Evolutionary conservation across 2,113 vertebrate genomes (phyloP).

Genomic region (Pycnonotus jocosus): DNA sequence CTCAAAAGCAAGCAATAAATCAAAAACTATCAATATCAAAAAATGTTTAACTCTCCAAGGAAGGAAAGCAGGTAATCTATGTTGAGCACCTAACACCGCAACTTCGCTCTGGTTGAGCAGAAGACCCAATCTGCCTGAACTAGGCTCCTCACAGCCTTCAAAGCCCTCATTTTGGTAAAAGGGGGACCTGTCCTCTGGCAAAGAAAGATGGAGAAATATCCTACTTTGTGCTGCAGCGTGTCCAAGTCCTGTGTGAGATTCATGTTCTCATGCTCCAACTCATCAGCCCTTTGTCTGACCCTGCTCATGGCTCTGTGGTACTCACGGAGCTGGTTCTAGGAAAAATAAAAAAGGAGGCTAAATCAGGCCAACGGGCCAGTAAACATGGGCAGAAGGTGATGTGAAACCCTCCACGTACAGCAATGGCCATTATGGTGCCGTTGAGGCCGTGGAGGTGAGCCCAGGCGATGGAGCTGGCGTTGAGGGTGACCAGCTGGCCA

Average conservation of each 20-base stretch:
- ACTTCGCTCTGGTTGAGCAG: neutral
- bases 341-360: neutral
- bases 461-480: slow-evolving; percentile 84
- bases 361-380: neutral
- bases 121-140: neutral
- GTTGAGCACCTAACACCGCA: neutral
- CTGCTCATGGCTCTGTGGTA: slow-evolving; percentile 67
- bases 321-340: slow-evolving; percentile 72
- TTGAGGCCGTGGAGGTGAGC: slow-evolving; percentile 77
- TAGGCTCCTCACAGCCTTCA: neutral
- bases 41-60: neutral
- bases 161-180: neutral
- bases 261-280: slow-evolving; percentile 74
- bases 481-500: slow-evolving; percentile 75
- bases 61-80: neutral
- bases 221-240: slow-evolving; percentile 77
- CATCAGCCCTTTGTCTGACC: slow-evolving; percentile 59
- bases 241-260: slow-evolving; percentile 73
- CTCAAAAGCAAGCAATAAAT: neutral
- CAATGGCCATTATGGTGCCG: slow-evolving; percentile 61
- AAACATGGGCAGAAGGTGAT: rapidly evolving
- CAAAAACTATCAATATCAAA: neutral
- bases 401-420: slow-evolving; percentile 63
- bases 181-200: neutral
- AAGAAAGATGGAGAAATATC: neutral